Base-by-base conservation (phyloP, 92 coral and sea anemone species). In the Plumapathes pennacea region DNA sequence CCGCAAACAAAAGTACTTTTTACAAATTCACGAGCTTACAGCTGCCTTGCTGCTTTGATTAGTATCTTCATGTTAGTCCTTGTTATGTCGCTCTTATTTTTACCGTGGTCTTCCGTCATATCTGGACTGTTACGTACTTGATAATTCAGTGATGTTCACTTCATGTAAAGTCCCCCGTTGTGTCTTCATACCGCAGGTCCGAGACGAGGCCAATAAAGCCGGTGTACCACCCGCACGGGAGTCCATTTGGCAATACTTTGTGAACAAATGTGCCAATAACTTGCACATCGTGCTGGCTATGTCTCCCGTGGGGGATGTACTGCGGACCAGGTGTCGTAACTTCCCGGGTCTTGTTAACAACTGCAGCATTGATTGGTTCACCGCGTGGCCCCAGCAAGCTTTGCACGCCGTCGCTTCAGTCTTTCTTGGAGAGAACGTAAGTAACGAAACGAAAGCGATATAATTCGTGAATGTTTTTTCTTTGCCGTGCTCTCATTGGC, bases 381-480 rank as follows among this genome's bases (percentile, higher is more conserved):
- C 96, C 17, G 97, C 99, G 4, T 94, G 99, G 99, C 99, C 99
- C 24, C 82, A 94, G 36, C 99, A 94, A 52, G 99, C 99, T 46
- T 50, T 94, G 32, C 96, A 90, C 38, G 99, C 99, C 15, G 99
- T 94, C 40, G 99, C 99, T 36, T 68, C 99, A 0, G 99, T 94
- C 25, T 94, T 94, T 69, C 75, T 94, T 21, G 99, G 99, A 23
- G 99, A 94, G 62, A 79, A 94, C 66, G 99, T 92, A 46, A 74
- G 94, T 71, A 50, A 1, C 4, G 37, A n/a, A n/a, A n/a, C n/a
- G n/a, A n/a, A n/a, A n/a, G n/a, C n/a, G n/a, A n/a, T n/a, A n/a
- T n/a, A n/a, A n/a, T n/a, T n/a, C n/a, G n/a, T n/a, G n/a, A n/a
- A n/a, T n/a, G n/a, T n/a, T n/a, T n/a, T n/a, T n/a, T n/a, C n/a